These are phyloP conservation scores for Brachionus manjavacas DNA, from an alignment of 1,140 invertebrate species.

Conservation along the genomic window DNA sequence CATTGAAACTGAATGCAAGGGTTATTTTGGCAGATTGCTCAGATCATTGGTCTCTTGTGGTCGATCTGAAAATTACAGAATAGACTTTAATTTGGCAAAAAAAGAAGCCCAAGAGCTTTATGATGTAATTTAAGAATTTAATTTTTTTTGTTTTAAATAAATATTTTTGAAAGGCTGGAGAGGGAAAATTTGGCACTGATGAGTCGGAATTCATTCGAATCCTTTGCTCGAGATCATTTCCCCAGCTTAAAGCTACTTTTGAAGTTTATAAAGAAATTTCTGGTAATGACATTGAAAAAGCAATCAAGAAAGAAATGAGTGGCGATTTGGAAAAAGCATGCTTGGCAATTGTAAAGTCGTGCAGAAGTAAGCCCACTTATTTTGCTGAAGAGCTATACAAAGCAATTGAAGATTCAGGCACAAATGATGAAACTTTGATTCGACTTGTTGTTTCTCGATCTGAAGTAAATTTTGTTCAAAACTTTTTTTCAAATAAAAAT, in stretches of 20 bases:
- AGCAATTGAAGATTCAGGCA: neutral
- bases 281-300: constrained; percentile 19
- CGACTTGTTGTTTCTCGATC: constrained; percentile 10
- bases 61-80: constrained; percentile 44
- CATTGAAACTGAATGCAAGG: constrained; percentile 55
- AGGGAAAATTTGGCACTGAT: constrained; percentile 67
- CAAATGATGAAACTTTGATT: constrained; percentile 42
- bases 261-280: constrained; percentile 67
- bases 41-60: constrained; percentile 49
- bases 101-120: constrained; percentile 48
- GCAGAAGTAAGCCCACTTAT: constrained; percentile 10
- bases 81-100: constrained; percentile 46
- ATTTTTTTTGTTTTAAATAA: too few relatives aligned
- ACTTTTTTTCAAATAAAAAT: constrained; percentile 43
- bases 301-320: constrained; percentile 37
- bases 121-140: neutral
- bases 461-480: neutral
- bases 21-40: constrained; percentile 54
- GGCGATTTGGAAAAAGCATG: constrained; percentile 38
- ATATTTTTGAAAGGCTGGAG: constrained; percentile 53
- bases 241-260: constrained; percentile 65
- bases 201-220: constrained; percentile 69
- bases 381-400: constrained; percentile 10
- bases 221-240: constrained; percentile 66
- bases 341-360: constrained; percentile 3